Percentiles rank a stretch among this genome's conserved stretches.
phyloP scores from a whole-genome alignment of 2,797 vertebrate species.

The Streptopelia turtur region DNA sequence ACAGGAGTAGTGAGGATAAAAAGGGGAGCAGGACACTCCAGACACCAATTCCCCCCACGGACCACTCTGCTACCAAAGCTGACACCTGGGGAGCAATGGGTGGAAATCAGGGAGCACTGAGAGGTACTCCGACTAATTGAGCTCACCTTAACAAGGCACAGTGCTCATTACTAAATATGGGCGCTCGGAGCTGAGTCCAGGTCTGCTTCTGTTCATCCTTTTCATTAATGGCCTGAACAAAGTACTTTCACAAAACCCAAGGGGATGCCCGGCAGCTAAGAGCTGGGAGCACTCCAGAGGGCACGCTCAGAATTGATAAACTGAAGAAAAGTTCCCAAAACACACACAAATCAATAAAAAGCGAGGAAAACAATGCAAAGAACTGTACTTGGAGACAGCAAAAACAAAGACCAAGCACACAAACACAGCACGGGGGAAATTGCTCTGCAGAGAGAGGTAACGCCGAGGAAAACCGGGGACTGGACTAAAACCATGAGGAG shows the following conservation, averaged over 20 bases:
- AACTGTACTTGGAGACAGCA: neutral
- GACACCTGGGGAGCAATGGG: neutral
- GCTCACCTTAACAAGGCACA: neutral
- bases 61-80: neutral
- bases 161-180: neutral
- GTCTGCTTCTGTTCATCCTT: constrained; percentile 17
- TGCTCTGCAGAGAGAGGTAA: neutral
- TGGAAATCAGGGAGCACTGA: neutral
- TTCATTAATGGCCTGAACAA: constrained; percentile 14
- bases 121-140: neutral
- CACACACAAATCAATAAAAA: constrained; percentile 22
- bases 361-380: neutral
- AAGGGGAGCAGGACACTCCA: neutral
- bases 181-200: neutral
- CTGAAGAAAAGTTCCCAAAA: constrained; percentile 7
- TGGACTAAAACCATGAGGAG: accelerated
- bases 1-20: neutral
- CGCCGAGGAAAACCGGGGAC: neutral
- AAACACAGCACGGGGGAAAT: neutral
- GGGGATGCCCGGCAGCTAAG: constrained; percentile 38
- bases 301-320: constrained; percentile 29
- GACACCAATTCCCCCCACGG: accelerated
- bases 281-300: constrained; percentile 17
- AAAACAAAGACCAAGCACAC: neutral
- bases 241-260: constrained; percentile 22